These are phyloP conservation scores for Amazonetta brasiliensis DNA, from an alignment of 2,797 vertebrate species.

Conservation along the genomic window DNA sequence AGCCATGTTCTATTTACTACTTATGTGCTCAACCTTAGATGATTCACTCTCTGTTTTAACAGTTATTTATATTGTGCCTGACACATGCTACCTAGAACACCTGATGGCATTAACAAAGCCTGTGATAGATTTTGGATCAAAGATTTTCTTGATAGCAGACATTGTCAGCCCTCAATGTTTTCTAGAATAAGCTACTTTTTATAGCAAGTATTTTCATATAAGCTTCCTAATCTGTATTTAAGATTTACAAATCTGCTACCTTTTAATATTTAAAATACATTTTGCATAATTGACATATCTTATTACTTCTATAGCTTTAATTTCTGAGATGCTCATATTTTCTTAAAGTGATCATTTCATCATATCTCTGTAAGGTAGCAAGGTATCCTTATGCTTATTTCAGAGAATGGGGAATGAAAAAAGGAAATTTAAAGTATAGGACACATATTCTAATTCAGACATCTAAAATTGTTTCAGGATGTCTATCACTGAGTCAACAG, in stretches of 20 bases:
- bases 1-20: neutral
- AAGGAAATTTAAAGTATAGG: neutral
- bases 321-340: neutral
- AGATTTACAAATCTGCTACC: neutral
- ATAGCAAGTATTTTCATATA: neutral
- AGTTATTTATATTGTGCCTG: neutral
- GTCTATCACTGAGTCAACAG: neutral
- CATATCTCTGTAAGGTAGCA: neutral
- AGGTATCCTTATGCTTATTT: neutral
- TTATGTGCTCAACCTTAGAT: neutral
- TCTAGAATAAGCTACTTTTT: neutral
- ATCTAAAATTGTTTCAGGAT: neutral
- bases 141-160: neutral
- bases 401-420: neutral
- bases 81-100: neutral
- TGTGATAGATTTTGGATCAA: constrained; percentile 10
- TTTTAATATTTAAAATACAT: constrained; percentile 33
- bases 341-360: neutral
- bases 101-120: neutral
- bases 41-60: neutral
- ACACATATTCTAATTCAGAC: neutral
- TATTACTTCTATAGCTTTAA: neutral
- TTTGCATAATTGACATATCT: neutral
- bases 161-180: neutral
- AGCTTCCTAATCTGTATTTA: neutral